These are phyloP conservation scores for Agrochola circellaris DNA, from an alignment of 2,888 invertebrate genomes.

Conservation along the genomic window DNA sequence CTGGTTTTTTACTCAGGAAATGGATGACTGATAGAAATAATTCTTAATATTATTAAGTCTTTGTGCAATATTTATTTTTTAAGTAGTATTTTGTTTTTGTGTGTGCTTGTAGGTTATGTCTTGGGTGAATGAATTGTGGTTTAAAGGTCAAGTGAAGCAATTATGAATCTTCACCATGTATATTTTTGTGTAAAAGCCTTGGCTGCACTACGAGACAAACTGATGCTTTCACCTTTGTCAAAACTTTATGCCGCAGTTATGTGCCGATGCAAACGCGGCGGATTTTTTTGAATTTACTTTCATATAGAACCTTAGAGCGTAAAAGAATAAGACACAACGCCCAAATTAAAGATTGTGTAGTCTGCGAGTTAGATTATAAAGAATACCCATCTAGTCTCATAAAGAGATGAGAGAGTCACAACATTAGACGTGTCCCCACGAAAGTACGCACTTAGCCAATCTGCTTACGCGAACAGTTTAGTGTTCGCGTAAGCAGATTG, in stretches of 20 bases:
- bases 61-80: constrained; percentile 31
- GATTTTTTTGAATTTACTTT: not conserved
- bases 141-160: constrained; percentile 6
- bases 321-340: not conserved
- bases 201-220: not conserved
- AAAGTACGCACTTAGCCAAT: constrained; percentile 40
- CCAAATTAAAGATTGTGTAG: not conserved
- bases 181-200: not conserved
- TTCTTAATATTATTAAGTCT: constrained; percentile 42
- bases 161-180: not conserved
- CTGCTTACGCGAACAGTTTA: constrained; percentile 50
- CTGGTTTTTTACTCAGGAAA: constrained; percentile 79
- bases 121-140: not conserved
- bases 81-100: constrained; percentile 32
- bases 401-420: constrained; percentile 17
- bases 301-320: too few relatives aligned
- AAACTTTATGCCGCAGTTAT: not conserved
- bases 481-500: too few relatives aligned
- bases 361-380: not conserved
- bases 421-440: constrained; percentile 18
- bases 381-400: not conserved
- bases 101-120: constrained; percentile 19
- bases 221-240: not conserved
- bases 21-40: constrained; percentile 67
- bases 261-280: not conserved